Conservation (phyloP, 1,140 invertebrate genomes). For the Atta texana region DNA sequence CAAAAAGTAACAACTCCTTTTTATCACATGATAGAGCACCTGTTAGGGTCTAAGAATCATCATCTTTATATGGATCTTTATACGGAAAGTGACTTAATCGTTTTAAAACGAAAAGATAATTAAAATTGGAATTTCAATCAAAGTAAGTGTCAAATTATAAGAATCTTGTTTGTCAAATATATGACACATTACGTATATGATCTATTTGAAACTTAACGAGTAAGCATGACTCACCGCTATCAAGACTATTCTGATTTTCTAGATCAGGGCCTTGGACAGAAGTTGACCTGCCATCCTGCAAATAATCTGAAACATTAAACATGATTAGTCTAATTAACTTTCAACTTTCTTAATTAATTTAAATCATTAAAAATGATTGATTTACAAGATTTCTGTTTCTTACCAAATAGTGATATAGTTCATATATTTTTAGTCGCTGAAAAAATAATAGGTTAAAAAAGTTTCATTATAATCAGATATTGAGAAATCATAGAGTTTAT, state of each 20-base stretch:
- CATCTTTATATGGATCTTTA: constrained; percentile 12
- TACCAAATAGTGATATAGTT: too few relatives aligned
- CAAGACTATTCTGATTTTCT: constrained; percentile 82
- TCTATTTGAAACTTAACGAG: not conserved
- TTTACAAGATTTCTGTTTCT: too few relatives aligned
- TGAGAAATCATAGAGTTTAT: too few relatives aligned
- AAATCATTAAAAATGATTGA: not conserved
- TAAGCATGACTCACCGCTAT: constrained; percentile 79
- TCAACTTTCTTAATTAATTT: not conserved
- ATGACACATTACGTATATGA: too few relatives aligned
- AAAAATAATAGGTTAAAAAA: too few relatives aligned
- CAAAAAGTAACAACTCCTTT: constrained; percentile 48
- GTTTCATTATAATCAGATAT: too few relatives aligned
- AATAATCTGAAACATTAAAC: constrained; percentile 75
- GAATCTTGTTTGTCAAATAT: not conserved
- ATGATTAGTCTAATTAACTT: constrained; percentile 22
- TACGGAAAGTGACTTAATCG: not conserved
- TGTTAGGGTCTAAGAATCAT: constrained; percentile 55
- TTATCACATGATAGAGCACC: constrained; percentile 48
- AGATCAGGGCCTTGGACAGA: constrained; percentile 76
- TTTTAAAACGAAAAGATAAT: constrained; percentile 18
- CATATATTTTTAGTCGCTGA: too few relatives aligned
- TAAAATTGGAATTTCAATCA: not conserved
- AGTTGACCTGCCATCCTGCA: constrained; percentile 73
- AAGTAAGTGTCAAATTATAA: not conserved